A percentile compares a stretch with the other conserved stretches of the same genome.
Conservation (phyloP, 2,797 vertebrate genomes). For the Sardinella longiceps region DNA sequence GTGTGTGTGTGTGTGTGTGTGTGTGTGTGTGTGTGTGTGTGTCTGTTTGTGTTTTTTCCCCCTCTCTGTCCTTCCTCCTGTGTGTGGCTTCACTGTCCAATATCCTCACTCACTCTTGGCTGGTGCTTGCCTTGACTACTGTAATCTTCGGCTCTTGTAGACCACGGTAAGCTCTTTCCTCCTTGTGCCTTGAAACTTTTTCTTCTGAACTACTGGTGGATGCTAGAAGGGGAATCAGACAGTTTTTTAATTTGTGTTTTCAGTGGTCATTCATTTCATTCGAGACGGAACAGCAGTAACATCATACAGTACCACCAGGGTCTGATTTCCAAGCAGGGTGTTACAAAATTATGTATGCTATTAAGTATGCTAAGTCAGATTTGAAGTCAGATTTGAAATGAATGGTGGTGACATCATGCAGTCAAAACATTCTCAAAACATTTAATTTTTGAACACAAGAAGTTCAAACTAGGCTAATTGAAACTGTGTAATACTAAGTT, state of each 20-base stretch:
- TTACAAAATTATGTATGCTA: background rate
- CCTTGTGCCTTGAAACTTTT: conserved; percentile 40
- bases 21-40: conserved; percentile 37
- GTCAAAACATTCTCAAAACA: background rate
- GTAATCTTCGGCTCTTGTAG: conserved; percentile 64
- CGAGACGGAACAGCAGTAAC: no score
- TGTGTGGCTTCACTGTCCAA: conserved; percentile 51
- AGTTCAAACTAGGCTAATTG: conserved; percentile 25
- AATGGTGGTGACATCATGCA: background rate
- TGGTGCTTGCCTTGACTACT: conserved; percentile 54
- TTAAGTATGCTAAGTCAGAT: background rate
- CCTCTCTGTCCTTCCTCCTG: conserved; percentile 18
- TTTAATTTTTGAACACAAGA: background rate
- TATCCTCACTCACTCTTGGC: conserved; percentile 64
- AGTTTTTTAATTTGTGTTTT: background rate
- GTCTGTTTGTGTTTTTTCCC: no score
- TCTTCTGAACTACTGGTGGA: background rate
- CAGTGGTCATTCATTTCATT: background rate
- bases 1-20: conserved; percentile 25
- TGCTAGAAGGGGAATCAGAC: background rate
- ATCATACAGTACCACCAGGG: no score
- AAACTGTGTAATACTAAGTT: background rate
- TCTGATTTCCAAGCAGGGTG: no score
- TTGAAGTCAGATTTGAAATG: background rate
- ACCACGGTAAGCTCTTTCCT: conserved; percentile 74